phyloP scores from a whole-genome alignment of 2,113 vertebrate genomes.

The Hystrix cristata region DNA sequence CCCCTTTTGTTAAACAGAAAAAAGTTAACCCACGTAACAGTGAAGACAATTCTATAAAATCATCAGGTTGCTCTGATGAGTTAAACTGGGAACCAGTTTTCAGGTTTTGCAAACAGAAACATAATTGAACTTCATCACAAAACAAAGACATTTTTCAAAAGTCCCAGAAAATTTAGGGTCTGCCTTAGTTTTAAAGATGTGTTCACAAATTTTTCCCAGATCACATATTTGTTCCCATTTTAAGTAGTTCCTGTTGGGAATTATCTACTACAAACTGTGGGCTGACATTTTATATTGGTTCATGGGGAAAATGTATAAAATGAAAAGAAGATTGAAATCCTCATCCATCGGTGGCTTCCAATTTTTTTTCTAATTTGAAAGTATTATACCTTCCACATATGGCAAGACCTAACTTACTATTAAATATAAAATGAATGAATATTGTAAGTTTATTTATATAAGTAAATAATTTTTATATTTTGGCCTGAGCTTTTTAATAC shows the following conservation, averaged over 20 bases:
- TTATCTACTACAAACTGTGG: conserved; percentile 33
- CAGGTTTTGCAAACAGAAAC: conserved; percentile 46
- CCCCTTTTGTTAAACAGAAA: neutral
- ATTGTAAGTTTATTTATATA: conserved; percentile 44
- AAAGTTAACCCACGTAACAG: conserved; percentile 8
- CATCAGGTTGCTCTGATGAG: conserved; percentile 9
- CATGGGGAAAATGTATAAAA: conserved; percentile 41
- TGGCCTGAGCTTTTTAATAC: conserved; percentile 21
- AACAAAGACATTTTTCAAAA: conserved; percentile 8
- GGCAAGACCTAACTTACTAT: neutral
- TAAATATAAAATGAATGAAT: conserved; percentile 53
- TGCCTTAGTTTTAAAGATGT: conserved; percentile 52
- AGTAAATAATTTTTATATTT: conserved; percentile 49
- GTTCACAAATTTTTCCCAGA: neutral
- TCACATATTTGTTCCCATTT: conserved; percentile 29
- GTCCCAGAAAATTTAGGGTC: neutral
- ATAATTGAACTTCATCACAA: conserved; percentile 43
- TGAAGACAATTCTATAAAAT: conserved; percentile 38
- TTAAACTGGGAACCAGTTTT: conserved; percentile 24
- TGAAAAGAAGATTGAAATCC: conserved; percentile 20
- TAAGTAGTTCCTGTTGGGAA: conserved; percentile 32
- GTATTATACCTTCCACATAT: conserved; percentile 31
- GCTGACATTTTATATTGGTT: neutral
- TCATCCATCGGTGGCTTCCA: neutral
- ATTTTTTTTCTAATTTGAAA: conserved; percentile 46